These are phyloP conservation scores for Blastobasis lacticolella DNA, from an alignment of 2,888 invertebrate species.

Conservation along the genomic window DNA sequence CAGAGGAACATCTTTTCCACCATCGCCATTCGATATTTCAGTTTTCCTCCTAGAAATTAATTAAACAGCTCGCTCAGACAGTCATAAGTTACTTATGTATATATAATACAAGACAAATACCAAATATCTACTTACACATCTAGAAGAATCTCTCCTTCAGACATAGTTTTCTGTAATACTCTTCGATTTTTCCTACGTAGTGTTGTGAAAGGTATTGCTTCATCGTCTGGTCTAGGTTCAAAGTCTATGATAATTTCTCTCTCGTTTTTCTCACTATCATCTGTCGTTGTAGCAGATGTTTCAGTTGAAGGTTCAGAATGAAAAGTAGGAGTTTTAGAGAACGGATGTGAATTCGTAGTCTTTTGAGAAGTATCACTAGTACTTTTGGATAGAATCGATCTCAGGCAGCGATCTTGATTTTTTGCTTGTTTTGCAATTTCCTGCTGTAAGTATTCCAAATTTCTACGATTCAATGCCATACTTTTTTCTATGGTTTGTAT, in stretches of 20 bases:
- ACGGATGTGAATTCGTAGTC: conserved; percentile 51
- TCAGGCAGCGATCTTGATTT: conserved; percentile 43
- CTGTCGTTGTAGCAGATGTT: conserved; percentile 67
- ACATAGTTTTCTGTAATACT: conserved; percentile 82
- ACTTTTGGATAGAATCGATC: conserved; percentile 61
- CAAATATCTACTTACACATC: conserved; percentile 59
- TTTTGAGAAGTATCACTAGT: conserved; percentile 64
- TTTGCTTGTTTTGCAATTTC: conserved; percentile 68
- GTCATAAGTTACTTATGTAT: not conserved
- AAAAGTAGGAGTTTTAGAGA: conserved; percentile 67
- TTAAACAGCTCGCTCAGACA: not conserved
- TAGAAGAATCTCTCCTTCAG: conserved; percentile 85
- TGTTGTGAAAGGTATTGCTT: conserved; percentile 77
- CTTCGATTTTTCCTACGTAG: conserved; percentile 64
- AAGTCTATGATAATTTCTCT: conserved; percentile 91
- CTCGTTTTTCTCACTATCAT: conserved; percentile 77
- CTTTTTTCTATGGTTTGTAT: conserved; percentile 69
- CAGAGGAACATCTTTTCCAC: conserved; percentile 64
- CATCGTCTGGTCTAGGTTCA: conserved; percentile 81
- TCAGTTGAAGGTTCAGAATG: conserved; percentile 72
- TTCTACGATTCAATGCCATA: conserved; percentile 66
- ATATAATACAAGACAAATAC: not conserved
- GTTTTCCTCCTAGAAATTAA: conserved; percentile 54
- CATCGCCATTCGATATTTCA: conserved; percentile 59
- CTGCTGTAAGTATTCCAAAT: conserved; percentile 67